Evolutionary conservation across 2,113 vertebrate species (phyloP).

Genomic region (Grus americana): DNA sequence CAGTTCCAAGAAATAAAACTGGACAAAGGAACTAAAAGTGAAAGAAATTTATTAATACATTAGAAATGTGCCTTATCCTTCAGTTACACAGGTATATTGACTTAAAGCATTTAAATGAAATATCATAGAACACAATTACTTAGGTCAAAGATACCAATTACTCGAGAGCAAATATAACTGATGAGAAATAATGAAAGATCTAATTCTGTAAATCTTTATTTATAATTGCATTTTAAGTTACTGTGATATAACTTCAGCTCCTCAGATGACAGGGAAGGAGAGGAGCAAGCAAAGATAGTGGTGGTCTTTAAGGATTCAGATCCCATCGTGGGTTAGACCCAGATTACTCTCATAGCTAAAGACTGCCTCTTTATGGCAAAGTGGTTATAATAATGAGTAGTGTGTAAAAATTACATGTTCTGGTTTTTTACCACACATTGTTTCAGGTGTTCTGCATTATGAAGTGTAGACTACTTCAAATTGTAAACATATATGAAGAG

Average conservation of each 20-base stretch:
- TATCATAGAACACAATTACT: not conserved
- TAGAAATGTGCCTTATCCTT: not conserved
- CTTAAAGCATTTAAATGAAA: not conserved
- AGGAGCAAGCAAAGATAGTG: not conserved
- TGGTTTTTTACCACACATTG: rapidly evolving
- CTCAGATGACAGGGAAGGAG: not conserved
- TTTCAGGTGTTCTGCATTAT: not conserved
- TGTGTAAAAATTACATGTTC: not conserved
- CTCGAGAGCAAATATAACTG: not conserved
- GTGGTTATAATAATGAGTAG: not conserved
- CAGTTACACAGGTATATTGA: not conserved
- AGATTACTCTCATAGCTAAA: not conserved
- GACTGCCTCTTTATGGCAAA: not conserved
- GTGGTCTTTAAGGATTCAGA: not conserved
- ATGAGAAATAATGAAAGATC: not conserved
- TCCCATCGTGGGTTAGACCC: not conserved
- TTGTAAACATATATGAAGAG: not conserved
- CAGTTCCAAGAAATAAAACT: not conserved
- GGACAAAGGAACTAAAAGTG: not conserved
- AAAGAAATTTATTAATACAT: not conserved
- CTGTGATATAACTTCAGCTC: not conserved
- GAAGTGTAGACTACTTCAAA: not conserved
- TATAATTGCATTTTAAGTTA: not conserved
- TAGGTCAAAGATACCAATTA: not conserved
- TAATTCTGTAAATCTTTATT: not conserved